Base-by-base conservation (phyloP, 2,888 invertebrate species). In the Onchidella celtica region DNA sequence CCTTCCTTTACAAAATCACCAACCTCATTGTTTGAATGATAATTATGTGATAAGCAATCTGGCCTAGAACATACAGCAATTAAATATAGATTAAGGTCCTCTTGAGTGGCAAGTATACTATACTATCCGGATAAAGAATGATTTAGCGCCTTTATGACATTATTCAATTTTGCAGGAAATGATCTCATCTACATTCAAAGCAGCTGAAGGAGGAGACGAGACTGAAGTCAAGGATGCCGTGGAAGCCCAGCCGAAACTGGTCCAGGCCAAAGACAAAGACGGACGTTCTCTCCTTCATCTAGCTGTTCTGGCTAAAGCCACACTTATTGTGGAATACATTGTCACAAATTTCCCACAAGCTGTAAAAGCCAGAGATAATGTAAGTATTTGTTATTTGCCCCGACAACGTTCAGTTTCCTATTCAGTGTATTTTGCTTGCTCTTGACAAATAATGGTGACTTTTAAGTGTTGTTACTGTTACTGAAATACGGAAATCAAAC, bases 281-380 rank as follows among this genome's bases (percentile, higher is more conserved):
- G 89, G 89, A 0, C 85, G 87, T 59, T 86, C 88, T 47, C 89
- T 87, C 3, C 81, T 91, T 47, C 91, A 91, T 79, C 73, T 88
- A 73, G 90, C 91, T 17, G 85, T 90, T 1, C 79, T 91, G 38
- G 81, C 82, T 11, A 87, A 87, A 3, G 84, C 88, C 32, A 82
- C 79, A 40, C 88, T 88, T 21, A 83, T 87, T 3, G 87, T 86
- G 17, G 86, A 87, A 77, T 84, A 87, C 63, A 83, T 91, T 9
- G 83, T 84, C 24, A 73, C 85, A 55, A 83, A 83, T 47, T 88
- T 85, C 66, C 89, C 89, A 1, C 70, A 81, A 3, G 79, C 87
- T 1, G 78, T 89, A 74, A 87, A 87, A 74, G 82, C 85, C 76
- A 88, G 85, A 86, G 90, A 90, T 76, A 89, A 89, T 85, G 90